A percentile compares a stretch with the other conserved stretches of the same genome.
phyloP scores from a whole-genome alignment of 2,888 invertebrate genomes.

The Lochmaea capreae region DNA sequence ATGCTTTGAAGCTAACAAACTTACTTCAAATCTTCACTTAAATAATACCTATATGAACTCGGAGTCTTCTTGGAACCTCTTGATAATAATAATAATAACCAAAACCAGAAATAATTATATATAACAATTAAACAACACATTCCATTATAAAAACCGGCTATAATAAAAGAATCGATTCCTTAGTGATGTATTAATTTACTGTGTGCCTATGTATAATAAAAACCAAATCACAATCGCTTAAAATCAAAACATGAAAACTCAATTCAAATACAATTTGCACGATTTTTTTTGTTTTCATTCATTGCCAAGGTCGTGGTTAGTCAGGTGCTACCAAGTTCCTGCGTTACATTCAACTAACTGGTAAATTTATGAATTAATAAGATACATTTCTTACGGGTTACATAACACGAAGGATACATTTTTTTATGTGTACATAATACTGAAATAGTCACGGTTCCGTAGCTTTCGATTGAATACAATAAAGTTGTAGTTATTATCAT shows the following conservation, averaged over 20 bases:
- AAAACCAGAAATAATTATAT: background rate
- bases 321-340: constrained; percentile 39
- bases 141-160: background rate
- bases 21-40: no score
- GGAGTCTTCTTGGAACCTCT: no score
- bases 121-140: background rate
- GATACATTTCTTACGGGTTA: constrained; percentile 4
- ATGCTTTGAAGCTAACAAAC: no score
- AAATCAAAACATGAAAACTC: background rate
- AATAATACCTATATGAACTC: no score
- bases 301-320: constrained; percentile 46
- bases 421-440: background rate
- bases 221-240: background rate
- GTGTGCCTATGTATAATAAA: background rate
- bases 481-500: background rate
- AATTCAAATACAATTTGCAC: background rate
- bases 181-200: background rate
- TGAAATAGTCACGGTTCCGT: constrained; percentile 3
- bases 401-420: background rate
- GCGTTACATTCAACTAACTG: constrained; percentile 15
- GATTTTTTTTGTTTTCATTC: constrained; percentile 36
- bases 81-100: background rate
- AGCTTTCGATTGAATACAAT: background rate
- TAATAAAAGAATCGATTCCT: background rate
- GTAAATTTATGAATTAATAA: background rate